Evolutionary conservation across 2,113 vertebrate species (phyloP).

Genomic region (Myiozetetes cayanensis): DNA sequence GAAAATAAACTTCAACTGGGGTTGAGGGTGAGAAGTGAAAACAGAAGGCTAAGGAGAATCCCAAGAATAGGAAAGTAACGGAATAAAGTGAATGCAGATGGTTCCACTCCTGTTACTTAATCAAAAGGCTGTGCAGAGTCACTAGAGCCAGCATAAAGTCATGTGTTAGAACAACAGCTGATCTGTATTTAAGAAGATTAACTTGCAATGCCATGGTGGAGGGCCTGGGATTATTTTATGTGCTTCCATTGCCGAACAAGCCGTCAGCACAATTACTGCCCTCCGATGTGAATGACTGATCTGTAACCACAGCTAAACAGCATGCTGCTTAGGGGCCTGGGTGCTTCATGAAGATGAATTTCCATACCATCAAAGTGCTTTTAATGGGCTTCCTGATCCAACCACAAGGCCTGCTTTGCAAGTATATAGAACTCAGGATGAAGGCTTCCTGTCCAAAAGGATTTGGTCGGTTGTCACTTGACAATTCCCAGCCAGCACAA

Average conservation of each 20-base stretch:
- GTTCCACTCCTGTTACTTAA: slow-evolving; percentile 74
- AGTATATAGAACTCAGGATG: slow-evolving; percentile 77
- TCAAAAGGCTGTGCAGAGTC: slow-evolving; percentile 74
- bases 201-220: slow-evolving; percentile 74
- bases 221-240: slow-evolving; percentile 83
- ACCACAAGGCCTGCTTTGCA: slow-evolving; percentile 79
- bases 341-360: slow-evolving; percentile 83
- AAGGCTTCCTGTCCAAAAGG: slow-evolving; percentile 83
- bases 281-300: slow-evolving; percentile 82
- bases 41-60: slow-evolving; percentile 40
- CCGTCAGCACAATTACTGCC: slow-evolving; percentile 83
- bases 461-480: slow-evolving; percentile 85
- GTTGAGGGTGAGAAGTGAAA: slow-evolving; percentile 49
- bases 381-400: slow-evolving; percentile 83
- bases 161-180: slow-evolving; percentile 84
- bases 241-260: slow-evolving; percentile 78
- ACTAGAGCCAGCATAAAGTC: slow-evolving; percentile 75
- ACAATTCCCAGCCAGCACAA: slow-evolving; percentile 81
- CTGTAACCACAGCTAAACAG: slow-evolving; percentile 85
- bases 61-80: slow-evolving; percentile 53
- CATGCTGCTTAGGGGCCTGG: slow-evolving; percentile 77
- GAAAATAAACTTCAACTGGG: slow-evolving; percentile 38
- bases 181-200: slow-evolving; percentile 87
- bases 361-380: slow-evolving; percentile 85
- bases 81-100: slow-evolving; percentile 72